Base-by-base conservation (phyloP, 2,113 vertebrate species). In the Hepsetus odoe region DNA sequence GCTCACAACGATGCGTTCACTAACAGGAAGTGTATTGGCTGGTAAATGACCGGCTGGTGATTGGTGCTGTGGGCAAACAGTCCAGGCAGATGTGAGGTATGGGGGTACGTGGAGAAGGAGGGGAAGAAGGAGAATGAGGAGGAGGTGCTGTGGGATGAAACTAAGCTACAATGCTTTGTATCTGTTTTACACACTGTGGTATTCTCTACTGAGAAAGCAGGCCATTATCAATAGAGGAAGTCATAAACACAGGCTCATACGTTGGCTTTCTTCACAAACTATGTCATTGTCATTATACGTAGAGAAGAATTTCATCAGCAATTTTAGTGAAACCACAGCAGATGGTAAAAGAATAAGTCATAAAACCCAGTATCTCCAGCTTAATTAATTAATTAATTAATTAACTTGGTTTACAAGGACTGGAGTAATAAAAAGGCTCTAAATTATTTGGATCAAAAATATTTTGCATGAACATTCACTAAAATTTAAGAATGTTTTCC, bases 1-100 rank as follows among this genome's bases (percentile, higher is more conserved):
- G 82, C 77, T 82, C 76, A 82, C 33, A 74, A 61, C 79, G 35
- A 85, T 87, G 90, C 77, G 89, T 90, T 87, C 88, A 90, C 88
- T 90, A 94, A 94, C 89, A 86, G 58, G 76, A 77, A 68, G 68
- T 51, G 38, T 14, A 83, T 56, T 77, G 77, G 18, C 76, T 3
- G 86, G 85, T 88, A 89, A 91, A 90, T 88, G 85, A 84, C 88
- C 87, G 80, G 62, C 88, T 64, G 0, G 46, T 81, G 70, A 83
- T 9, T 75, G 80, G 53, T 72, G 85, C 72, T 84, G 88, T 84
- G 82, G 87, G 80, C 84, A 84, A 88, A 92, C 82, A 85, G 75
- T 22, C 51, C 84, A 69, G 77, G 78, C 71, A 85, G 58, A 82
- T 74, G 85, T 76, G 78, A 74, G 81, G 53, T 74, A 66, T 74